Percentiles rank a stretch among this genome's conserved stretches.
phyloP scores from a whole-genome alignment of 2,797 vertebrate species.

The Bovichtus variegatus region DNA sequence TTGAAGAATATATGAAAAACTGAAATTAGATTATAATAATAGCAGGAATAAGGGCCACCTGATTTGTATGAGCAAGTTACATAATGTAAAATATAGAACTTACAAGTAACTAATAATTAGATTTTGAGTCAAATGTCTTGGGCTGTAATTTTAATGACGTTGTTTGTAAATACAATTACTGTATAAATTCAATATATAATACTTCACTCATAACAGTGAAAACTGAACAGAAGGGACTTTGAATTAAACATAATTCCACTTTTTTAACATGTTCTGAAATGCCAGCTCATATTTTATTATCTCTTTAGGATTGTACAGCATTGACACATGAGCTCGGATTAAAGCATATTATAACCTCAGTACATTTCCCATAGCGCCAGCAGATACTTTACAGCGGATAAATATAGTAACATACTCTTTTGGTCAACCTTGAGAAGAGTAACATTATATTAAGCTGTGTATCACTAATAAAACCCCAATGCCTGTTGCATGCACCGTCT shows the following conservation, averaged over 20 bases:
- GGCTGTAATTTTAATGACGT: slow-evolving; percentile 9
- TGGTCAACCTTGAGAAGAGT: slow-evolving; percentile 44
- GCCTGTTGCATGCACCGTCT: slow-evolving; percentile 50
- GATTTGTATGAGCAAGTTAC: neutral
- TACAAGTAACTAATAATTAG: neutral
- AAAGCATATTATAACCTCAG: slow-evolving; percentile 3
- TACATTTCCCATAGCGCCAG: slow-evolving; percentile 1
- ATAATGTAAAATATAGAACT: neutral
- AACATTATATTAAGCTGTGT: slow-evolving; percentile 31
- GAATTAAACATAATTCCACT: neutral
- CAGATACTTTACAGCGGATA: slow-evolving; percentile 22
- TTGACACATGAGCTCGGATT: slow-evolving; percentile 2
- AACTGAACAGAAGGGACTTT: slow-evolving; percentile 7
- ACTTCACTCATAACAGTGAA: slow-evolving; percentile 28
- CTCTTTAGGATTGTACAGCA: neutral
- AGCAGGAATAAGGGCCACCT: neutral
- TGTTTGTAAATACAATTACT: slow-evolving; percentile 8
- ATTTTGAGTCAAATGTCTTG: neutral
- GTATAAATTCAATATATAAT: neutral
- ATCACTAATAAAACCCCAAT: too few species aligned
- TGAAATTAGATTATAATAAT: neutral
- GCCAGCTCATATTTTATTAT: neutral
- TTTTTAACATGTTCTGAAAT: too few species aligned
- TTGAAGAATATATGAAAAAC: neutral
- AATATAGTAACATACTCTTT: slow-evolving; percentile 18